Conservation (phyloP, 2,113 vertebrate species). For the Merops nubicus region DNA sequence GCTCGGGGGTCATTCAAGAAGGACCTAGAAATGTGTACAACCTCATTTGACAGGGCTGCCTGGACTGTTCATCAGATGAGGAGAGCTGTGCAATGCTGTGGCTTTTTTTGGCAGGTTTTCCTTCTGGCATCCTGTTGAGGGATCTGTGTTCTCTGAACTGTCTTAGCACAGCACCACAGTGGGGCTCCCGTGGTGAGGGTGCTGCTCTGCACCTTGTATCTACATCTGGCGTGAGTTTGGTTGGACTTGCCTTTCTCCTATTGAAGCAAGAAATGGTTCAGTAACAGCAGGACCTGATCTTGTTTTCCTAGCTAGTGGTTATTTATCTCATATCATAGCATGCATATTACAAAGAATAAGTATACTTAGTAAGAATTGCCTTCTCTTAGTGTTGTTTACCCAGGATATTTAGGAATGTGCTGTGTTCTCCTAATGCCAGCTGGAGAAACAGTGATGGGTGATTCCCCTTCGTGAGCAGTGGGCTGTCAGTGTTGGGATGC, state of each 20-base stretch:
- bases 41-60: background rate
- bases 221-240: background rate
- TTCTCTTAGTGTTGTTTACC: background rate
- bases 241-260: fast-evolving
- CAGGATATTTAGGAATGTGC: background rate
- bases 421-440: background rate
- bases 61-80: background rate
- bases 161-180: fast-evolving
- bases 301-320: background rate
- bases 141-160: background rate
- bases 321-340: background rate
- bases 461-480: background rate
- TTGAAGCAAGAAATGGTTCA: background rate
- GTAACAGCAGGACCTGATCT: background rate
- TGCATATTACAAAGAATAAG: background rate
- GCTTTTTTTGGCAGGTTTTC: background rate
- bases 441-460: background rate
- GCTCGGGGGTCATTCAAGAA: background rate
- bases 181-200: fast-evolving
- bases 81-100: background rate
- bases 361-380: background rate
- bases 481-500: background rate
- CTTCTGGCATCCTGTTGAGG: background rate
- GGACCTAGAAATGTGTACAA: background rate
- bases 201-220: background rate